These are phyloP conservation scores for Autographa gamma DNA, from an alignment of 2,888 invertebrate genomes.

Conservation along the genomic window DNA sequence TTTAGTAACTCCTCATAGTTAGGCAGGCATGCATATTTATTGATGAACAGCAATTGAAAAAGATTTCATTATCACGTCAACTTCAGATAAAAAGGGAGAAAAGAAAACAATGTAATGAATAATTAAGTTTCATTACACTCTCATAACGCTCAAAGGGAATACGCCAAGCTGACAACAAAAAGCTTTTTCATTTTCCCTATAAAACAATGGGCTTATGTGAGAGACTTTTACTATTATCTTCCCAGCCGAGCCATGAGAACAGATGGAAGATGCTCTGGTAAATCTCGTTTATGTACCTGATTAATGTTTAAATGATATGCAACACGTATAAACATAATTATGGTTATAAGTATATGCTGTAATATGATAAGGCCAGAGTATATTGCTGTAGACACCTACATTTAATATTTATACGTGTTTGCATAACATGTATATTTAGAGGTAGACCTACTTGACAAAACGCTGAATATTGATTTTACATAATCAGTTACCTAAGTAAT, in stretches of 20 bases:
- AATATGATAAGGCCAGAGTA: slow-evolving; percentile 29
- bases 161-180: slow-evolving; percentile 37
- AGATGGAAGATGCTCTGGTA: slow-evolving; percentile 30
- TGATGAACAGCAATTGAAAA: background rate
- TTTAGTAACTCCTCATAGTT: background rate
- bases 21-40: too few relatives aligned
- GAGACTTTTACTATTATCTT: slow-evolving; percentile 67
- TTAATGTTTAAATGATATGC: slow-evolving; percentile 14
- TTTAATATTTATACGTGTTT: background rate
- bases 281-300: slow-evolving; percentile 13
- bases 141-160: slow-evolving; percentile 32
- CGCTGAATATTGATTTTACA: slow-evolving; percentile 2
- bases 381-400: background rate
- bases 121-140: slow-evolving; percentile 27
- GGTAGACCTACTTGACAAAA: background rate
- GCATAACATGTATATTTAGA: background rate
- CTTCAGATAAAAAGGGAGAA: slow-evolving; percentile 1
- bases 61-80: background rate
- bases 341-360: slow-evolving; percentile 1
- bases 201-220: slow-evolving; percentile 72
- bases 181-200: slow-evolving; percentile 54
- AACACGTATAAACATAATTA: slow-evolving; percentile 6
- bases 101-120: slow-evolving; percentile 28
- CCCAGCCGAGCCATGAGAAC: slow-evolving; percentile 57
- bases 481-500: slow-evolving; percentile 31